phyloP scores from a whole-genome alignment of 1,140 invertebrate species.

The Psilanteris sp. region DNA sequence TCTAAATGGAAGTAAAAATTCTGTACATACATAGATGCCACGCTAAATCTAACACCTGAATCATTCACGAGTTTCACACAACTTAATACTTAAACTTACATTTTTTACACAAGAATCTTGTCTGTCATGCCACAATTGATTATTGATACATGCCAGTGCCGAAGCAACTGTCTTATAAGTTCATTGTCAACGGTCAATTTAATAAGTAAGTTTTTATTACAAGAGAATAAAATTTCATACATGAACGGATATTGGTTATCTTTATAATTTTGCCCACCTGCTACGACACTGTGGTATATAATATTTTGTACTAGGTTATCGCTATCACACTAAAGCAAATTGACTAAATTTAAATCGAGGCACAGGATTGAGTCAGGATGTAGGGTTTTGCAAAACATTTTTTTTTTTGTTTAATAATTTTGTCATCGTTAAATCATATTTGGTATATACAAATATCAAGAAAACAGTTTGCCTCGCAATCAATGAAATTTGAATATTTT shows the following conservation, averaged over 20 bases:
- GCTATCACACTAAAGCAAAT: slow-evolving; percentile 58
- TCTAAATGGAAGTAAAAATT: slow-evolving; percentile 62
- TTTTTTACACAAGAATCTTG: slow-evolving; percentile 44
- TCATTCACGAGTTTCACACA: slow-evolving; percentile 48
- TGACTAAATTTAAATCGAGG: slow-evolving; percentile 52
- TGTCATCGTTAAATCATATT: slow-evolving; percentile 10
- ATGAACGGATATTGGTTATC: too few relatives aligned
- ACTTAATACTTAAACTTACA: slow-evolving; percentile 29
- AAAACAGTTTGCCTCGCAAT: slow-evolving; percentile 19
- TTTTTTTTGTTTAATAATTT: slow-evolving; percentile 3
- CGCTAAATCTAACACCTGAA: slow-evolving; percentile 45
- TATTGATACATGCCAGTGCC: slow-evolving; percentile 29
- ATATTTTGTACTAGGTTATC: slow-evolving; percentile 57
- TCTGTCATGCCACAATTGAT: slow-evolving; percentile 20
- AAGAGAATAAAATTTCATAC: too few relatives aligned
- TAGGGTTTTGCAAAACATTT: slow-evolving; percentile 25
- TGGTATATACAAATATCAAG: slow-evolving; percentile 36
- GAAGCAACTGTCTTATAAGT: slow-evolving; percentile 4
- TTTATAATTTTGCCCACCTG: slow-evolving; percentile 11
- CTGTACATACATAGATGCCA: slow-evolving; percentile 53
- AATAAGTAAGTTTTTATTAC: too few relatives aligned
- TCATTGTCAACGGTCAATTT: too few relatives aligned
- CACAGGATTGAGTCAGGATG: slow-evolving; percentile 50
- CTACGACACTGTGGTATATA: slow-evolving; percentile 38
- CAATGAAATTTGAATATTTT: too few relatives aligned